These are phyloP conservation scores for Osmerus mordax DNA, from an alignment of 2,113 vertebrate genomes.

Conservation along the genomic window DNA sequence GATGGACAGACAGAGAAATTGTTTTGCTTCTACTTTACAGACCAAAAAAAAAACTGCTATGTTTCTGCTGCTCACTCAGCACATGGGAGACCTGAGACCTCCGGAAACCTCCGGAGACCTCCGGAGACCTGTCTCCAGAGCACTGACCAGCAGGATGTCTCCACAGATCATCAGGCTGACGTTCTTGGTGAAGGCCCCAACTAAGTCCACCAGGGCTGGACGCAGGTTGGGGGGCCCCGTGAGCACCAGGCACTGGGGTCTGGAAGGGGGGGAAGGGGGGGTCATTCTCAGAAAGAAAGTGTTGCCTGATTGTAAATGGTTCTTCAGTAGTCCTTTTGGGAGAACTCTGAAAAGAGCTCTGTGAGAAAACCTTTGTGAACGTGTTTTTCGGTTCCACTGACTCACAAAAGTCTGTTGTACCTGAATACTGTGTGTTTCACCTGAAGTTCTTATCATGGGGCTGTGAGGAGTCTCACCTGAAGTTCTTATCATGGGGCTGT, in stretches of 20 bases:
- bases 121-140: not conserved
- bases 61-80: not conserved
- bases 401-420: not conserved
- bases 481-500: slow-evolving; percentile 63
- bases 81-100: not conserved
- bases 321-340: not conserved
- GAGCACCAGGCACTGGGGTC: slow-evolving; percentile 75
- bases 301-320: not conserved
- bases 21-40: not conserved
- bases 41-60: not conserved
- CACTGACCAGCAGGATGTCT: slow-evolving; percentile 67
- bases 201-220: slow-evolving; percentile 76
- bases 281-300: not conserved
- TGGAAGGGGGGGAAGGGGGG: slow-evolving; percentile 20
- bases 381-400: not conserved
- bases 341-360: not conserved
- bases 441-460: not conserved
- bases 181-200: slow-evolving; percentile 72
- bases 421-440: not conserved
- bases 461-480: slow-evolving; percentile 51
- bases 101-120: too few species aligned
- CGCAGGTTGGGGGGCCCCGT: slow-evolving; percentile 62
- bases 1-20: not conserved
- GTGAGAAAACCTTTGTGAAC: not conserved
- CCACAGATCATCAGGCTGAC: slow-evolving; percentile 78